Conservation (phyloP, 1,140 invertebrate species). For the Pseudomyrmex pallidus region DNA sequence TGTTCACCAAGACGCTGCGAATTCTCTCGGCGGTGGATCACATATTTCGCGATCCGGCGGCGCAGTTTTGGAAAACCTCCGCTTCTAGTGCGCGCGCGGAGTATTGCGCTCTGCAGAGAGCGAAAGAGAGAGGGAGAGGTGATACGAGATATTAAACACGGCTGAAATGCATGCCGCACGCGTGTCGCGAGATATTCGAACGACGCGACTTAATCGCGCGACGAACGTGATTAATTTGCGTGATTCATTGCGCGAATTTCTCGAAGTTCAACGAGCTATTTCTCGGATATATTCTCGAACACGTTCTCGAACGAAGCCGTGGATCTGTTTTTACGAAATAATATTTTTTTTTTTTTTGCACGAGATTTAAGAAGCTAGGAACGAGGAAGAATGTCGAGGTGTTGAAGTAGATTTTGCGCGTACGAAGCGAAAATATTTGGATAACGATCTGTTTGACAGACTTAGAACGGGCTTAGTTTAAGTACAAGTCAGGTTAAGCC, state of each 20-base stretch:
- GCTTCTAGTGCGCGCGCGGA: neutral
- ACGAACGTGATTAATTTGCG: neutral
- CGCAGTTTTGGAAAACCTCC: slow-evolving; percentile 56
- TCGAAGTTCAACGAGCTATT: neutral
- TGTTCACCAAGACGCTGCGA: slow-evolving; percentile 50
- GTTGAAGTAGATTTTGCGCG: neutral
- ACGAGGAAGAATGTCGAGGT: too few species aligned
- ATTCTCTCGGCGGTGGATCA: slow-evolving; percentile 47
- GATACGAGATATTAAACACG: slow-evolving; percentile 52
- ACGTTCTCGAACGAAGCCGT: neutral
- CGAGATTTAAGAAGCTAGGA: neutral
- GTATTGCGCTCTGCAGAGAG: slow-evolving; percentile 40
- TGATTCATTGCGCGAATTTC: neutral
- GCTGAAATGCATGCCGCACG: neutral
- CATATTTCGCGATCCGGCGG: slow-evolving; percentile 50
- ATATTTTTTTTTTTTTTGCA: neutral
- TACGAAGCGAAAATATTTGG: slow-evolving; percentile 44
- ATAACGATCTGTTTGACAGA: slow-evolving; percentile 56
- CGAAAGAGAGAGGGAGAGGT: neutral
- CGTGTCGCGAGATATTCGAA: neutral
- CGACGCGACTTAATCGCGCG: neutral
- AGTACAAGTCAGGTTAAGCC: slow-evolving; percentile 58
- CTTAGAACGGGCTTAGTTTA: slow-evolving; percentile 57
- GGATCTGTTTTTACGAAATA: slow-evolving; percentile 6
- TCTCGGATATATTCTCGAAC: neutral